phyloP scores from a whole-genome alignment of 2,797 vertebrate species.

The Knipowitschia caucasica region DNA sequence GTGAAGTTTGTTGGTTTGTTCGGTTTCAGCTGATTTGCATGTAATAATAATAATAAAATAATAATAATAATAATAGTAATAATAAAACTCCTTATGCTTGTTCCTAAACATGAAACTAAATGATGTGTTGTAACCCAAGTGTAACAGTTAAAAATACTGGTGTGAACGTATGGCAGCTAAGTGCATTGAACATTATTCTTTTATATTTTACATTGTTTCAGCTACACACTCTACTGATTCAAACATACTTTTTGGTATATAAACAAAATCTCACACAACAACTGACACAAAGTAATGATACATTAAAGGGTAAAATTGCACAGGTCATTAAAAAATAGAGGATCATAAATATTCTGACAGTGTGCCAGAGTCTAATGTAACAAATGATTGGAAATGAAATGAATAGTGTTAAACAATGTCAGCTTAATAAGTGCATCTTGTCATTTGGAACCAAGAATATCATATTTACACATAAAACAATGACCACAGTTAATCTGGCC shows the following conservation, averaged over 20 bases:
- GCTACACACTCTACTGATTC: slow-evolving; percentile 43
- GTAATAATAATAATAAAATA: slow-evolving; percentile 44
- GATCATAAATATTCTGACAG: slow-evolving; percentile 58
- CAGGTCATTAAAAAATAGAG: slow-evolving; percentile 48
- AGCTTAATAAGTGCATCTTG: slow-evolving; percentile 71
- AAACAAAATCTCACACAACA: slow-evolving; percentile 55
- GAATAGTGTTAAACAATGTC: slow-evolving; percentile 44
- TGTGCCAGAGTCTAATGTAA: slow-evolving; percentile 43
- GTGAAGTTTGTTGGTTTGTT: slow-evolving; percentile 28
- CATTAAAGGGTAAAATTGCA: slow-evolving; percentile 65
- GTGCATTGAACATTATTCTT: slow-evolving; percentile 54
- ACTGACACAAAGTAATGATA: slow-evolving; percentile 50
- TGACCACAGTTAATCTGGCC: slow-evolving; percentile 33
- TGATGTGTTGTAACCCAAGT: slow-evolving; percentile 30
- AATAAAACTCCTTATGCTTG: slow-evolving; percentile 14
- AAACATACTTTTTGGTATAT: slow-evolving; percentile 71
- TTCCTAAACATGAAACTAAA: slow-evolving; percentile 35
- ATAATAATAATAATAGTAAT: slow-evolving; percentile 25
- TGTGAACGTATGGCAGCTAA: slow-evolving; percentile 40
- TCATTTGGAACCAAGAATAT: slow-evolving; percentile 46
- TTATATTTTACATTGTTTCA: slow-evolving; percentile 43
- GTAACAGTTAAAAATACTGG: slow-evolving; percentile 59
- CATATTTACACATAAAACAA: slow-evolving; percentile 24
- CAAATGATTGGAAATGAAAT: slow-evolving; percentile 46
- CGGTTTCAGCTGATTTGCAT: slow-evolving; percentile 28